Evolutionary conservation across 2,888 invertebrate genomes (phyloP).

Genomic region (Bimastos eiseni): DNA sequence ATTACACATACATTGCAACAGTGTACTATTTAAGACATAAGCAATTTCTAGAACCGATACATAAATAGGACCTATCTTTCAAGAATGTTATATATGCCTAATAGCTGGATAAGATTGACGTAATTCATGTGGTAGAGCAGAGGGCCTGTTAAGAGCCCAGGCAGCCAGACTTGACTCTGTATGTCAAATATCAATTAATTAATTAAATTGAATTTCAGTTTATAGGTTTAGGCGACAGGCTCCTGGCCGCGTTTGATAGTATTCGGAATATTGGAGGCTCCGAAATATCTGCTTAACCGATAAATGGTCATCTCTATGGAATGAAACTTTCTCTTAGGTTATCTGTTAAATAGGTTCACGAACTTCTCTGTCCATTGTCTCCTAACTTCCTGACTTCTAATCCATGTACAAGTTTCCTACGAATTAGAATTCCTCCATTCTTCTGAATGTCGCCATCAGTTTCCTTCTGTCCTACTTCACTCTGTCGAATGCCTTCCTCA

Average conservation of each 20-base stretch:
- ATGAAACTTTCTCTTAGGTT: background rate
- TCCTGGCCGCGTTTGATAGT: background rate
- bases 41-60: no score
- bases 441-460: no score
- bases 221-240: background rate
- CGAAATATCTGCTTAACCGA: background rate
- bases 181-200: background rate
- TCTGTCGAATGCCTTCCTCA: no score
- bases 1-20: background rate
- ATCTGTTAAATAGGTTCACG: background rate
- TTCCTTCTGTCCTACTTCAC: no score
- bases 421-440: no score
- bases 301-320: background rate
- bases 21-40: background rate
- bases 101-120: background rate
- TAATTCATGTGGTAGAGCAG: background rate
- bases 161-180: background rate
- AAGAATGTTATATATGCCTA: background rate
- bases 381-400: no score
- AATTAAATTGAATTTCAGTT: background rate
- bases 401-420: no score
- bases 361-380: no score
- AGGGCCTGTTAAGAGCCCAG: background rate
- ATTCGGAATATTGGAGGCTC: background rate
- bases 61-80: no score